These are phyloP conservation scores for Ptyas mucosa DNA, from an alignment of 2,113 vertebrate genomes.

Conservation along the genomic window DNA sequence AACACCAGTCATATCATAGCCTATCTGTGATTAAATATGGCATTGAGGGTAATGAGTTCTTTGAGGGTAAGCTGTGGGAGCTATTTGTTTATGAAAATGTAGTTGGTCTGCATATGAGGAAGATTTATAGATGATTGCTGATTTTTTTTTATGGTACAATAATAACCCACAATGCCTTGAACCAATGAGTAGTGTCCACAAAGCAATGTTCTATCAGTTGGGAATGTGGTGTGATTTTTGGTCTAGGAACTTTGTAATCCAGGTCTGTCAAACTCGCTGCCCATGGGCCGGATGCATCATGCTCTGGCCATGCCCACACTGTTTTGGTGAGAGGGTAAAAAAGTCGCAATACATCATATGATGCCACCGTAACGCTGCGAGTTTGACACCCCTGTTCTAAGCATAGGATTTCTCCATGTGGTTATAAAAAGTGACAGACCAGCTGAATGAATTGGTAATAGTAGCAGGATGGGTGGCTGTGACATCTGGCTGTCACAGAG, in stretches of 20 bases:
- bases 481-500: background rate
- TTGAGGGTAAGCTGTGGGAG: background rate
- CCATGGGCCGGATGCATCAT: no score
- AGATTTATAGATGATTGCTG: background rate
- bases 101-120: background rate
- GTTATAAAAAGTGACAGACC: background rate
- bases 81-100: background rate
- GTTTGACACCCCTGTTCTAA: background rate
- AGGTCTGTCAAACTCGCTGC: no score
- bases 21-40: background rate
- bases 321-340: no score
- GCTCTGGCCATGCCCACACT: no score
- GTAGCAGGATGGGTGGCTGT: background rate
- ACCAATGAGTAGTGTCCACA: background rate
- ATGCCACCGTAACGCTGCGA: no score
- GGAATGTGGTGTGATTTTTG: background rate
- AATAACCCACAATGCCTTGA: background rate
- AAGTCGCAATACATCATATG: no score
- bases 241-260: background rate
- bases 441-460: background rate
- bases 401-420: background rate
- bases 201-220: background rate
- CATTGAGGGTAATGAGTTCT: background rate
- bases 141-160: background rate
- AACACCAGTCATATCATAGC: background rate